Base-by-base conservation (phyloP, 2,797 vertebrate species). In the Pagetopsis macropterus region DNA sequence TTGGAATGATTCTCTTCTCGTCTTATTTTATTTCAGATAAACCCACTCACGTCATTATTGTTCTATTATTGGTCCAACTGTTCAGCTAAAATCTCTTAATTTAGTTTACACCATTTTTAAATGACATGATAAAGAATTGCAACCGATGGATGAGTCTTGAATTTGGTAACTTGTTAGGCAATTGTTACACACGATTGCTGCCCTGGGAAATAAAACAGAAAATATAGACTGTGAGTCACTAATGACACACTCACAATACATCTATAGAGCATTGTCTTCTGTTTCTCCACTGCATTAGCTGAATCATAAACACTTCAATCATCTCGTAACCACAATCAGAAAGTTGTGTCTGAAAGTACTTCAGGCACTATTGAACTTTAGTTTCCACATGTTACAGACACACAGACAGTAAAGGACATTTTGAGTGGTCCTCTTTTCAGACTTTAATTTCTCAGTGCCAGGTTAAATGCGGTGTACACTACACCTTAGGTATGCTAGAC, bases 311-410 rank as follows among this genome's bases (percentile, higher is more conserved):
- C 48, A 55, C 49, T n/a, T 41, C 44, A 44, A 70, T 70, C 73
- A 83, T 81, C 57, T 72, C 23, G 59, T 80, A 58, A 72, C 11
- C 33, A 45, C 52, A 73, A 59, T 70, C 13, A 41, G 41, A 14
- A 58, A 56, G 54, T 43, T 66, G 15, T 37, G 37, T 65, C 68
- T 83, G 23, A 68, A 63, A 56, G 51, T 44, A 50, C 55, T 65
- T 61, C 19, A 63, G 59, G 79, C 51, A 79, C 65, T 70, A 82
- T 86, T 76, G 74, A 88, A 84, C 87, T 79, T 83, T 73, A 72
- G 77, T 91, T 93, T 93, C 82, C 21, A 52, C 52, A 62, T 21
- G 43, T 55, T 56, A 76, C 23, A 79, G 66, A 76, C 44, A 51
- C 65, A 68, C 57, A 85, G 41, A 67, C 60, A 40, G 45, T 33